These are phyloP conservation scores for Triops cancriformis DNA, from an alignment of 1,140 invertebrate species.

Conservation along the genomic window DNA sequence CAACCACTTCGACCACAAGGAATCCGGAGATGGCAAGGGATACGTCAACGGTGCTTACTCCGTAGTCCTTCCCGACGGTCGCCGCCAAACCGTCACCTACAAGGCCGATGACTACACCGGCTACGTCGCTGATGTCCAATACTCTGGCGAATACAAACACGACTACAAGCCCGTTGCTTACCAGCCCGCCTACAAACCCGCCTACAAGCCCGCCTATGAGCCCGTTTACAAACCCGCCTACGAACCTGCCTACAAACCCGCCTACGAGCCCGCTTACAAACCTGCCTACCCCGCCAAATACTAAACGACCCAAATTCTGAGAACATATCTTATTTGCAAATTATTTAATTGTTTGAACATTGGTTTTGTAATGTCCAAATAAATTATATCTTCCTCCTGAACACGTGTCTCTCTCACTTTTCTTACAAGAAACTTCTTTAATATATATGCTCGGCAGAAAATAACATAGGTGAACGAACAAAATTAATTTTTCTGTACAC, in stretches of 20 bases:
- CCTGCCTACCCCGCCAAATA: slow-evolving; percentile 19
- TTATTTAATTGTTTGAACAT: not conserved
- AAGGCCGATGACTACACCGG: slow-evolving; percentile 33
- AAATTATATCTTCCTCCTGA: not conserved
- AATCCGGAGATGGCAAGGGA: slow-evolving; percentile 34
- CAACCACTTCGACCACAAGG: slow-evolving; percentile 33
- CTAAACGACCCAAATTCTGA: not conserved
- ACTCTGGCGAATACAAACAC: slow-evolving; percentile 22
- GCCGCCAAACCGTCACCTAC: slow-evolving; percentile 35
- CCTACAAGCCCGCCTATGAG: slow-evolving; percentile 23
- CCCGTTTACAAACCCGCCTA: slow-evolving; percentile 28
- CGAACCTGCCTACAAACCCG: slow-evolving; percentile 18
- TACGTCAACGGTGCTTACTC: slow-evolving; percentile 34
- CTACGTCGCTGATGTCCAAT: slow-evolving; percentile 24
- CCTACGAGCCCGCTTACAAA: slow-evolving; percentile 30
- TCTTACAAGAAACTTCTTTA: not conserved
- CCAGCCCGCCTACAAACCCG: slow-evolving; percentile 28
- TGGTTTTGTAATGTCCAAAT: not conserved
- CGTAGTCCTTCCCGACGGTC: slow-evolving; percentile 35
- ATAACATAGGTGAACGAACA: not conserved
- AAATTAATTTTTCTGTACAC: not conserved
- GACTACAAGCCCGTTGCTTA: slow-evolving; percentile 25
- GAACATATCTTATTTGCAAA: not conserved
- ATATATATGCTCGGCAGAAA: no score
- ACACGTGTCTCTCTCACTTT: not conserved